Base-by-base conservation (phyloP, 92 coral and sea anemone genomes). In the Galaxea fascicularis region DNA sequence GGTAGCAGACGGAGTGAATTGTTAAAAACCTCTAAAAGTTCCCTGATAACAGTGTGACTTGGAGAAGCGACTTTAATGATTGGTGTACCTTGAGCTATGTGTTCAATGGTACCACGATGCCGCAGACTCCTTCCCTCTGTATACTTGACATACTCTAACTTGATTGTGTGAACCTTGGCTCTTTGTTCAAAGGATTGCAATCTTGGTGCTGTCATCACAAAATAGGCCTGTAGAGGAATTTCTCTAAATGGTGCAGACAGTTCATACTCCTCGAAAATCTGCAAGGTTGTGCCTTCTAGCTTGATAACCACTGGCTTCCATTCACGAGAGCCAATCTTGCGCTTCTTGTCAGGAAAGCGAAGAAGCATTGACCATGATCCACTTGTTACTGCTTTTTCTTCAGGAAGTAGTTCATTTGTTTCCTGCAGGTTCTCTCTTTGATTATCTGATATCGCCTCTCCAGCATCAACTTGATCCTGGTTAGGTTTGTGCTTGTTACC, bases 221-320 rank as follows among this genome's bases (percentile, higher is more conserved):
- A 97, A 80, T 94, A 92, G 28, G 97, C 98, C 65, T 97, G 99
- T 26, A 97, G 88, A 25, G 99, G 96, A 25, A 97, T 92, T 69
- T 97, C 99, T 64, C 98, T 89, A 58, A 97, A 97, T 30, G 99
- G 99, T 18, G 97, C 97, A 30, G 99, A 97, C 53, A 90, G 87
- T 67, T 97, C 98, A 83, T 95, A 92, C 60, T 97, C 99, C 71
- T 97, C 95, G 78, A 79, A 97, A 25, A 97, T 86, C 77, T 95
- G 94, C 71, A 97, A 63, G 22, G 98, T 94, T 56, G 93, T 92
- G 52, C 99, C 98, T 47, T 89, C 98, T 20, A 97, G 81, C 79
- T 95, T 95, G 27, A 97, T 52, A 52, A 93, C 95, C 12, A 97
- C 98, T 8, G 98, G 93, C 59, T 93, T 91, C 99, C 99, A 97